A percentile compares a stretch with the other conserved stretches of the same genome.
Conservation (phyloP, 2,797 vertebrate species). For the Denticeps clupeoides region DNA sequence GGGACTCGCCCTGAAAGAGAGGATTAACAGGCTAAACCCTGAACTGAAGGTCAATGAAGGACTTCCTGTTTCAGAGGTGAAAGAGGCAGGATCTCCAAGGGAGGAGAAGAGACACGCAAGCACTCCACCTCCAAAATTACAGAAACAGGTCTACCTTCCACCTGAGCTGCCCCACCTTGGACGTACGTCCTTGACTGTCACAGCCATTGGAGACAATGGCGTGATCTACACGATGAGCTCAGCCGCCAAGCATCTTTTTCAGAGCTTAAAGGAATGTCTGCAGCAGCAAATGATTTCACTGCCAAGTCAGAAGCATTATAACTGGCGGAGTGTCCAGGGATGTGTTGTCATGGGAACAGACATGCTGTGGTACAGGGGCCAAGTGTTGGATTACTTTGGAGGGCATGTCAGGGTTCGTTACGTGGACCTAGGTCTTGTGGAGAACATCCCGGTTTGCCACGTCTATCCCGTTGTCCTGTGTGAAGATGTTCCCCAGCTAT, state of each 20-base stretch:
- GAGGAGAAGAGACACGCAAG: not conserved
- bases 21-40: constrained; percentile 50
- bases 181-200: constrained; percentile 54
- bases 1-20: constrained; percentile 77
- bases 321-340: constrained; percentile 73
- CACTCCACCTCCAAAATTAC: constrained; percentile 25
- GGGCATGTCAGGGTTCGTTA: constrained; percentile 72
- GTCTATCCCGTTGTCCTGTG: constrained; percentile 73
- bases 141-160: constrained; percentile 52
- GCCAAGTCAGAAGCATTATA: constrained; percentile 68
- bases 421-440: constrained; percentile 71
- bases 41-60: too few relatives aligned
- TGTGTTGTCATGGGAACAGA: constrained; percentile 81
- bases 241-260: too few relatives aligned
- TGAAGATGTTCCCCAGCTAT: constrained; percentile 70
- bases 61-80: not conserved
- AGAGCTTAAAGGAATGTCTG: constrained; percentile 60
- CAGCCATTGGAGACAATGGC: constrained; percentile 68
- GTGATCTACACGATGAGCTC: constrained; percentile 67
- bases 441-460: constrained; percentile 79
- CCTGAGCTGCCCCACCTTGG: constrained; percentile 61
- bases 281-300: constrained; percentile 68
- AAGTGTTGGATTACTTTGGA: constrained; percentile 62
- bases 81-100: not conserved
- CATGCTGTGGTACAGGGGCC: constrained; percentile 77